Conservation (phyloP, 2,113 vertebrate genomes). For the Buteo buteo region DNA sequence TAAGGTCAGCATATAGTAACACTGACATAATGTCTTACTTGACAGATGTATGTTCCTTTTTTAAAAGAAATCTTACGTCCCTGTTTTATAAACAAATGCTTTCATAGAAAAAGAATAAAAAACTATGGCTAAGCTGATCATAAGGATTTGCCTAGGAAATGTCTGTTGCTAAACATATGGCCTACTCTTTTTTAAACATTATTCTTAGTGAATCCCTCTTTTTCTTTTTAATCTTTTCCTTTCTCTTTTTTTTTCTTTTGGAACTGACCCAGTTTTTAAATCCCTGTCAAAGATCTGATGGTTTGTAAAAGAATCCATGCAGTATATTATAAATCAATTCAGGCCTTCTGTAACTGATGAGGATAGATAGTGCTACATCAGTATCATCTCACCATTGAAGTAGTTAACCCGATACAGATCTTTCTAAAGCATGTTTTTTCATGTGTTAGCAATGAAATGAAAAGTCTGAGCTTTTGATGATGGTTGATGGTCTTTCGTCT, state of each 20-base stretch:
- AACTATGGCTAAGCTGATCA: background rate
- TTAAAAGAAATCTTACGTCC: background rate
- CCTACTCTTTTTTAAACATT: background rate
- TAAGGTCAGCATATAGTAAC: background rate
- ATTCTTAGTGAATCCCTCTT: background rate
- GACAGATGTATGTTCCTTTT: background rate
- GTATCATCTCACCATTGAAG: background rate
- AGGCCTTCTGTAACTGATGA: background rate
- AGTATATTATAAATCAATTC: background rate
- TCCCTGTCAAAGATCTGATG: background rate
- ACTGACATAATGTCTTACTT: background rate
- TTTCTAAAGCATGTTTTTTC: background rate
- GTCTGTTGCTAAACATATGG: background rate
- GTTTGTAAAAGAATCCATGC: background rate
- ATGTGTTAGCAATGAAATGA: background rate
- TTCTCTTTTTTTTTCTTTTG: background rate
- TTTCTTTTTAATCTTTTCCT: background rate
- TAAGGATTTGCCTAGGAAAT: background rate
- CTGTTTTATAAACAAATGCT: background rate
- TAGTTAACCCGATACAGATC: background rate
- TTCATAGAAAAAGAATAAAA: background rate
- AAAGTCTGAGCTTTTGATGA: background rate
- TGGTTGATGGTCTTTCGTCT: background rate
- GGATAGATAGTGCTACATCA: background rate
- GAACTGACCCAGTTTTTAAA: constrained; percentile 16